Evolutionary conservation across 2,797 vertebrate genomes (phyloP).

Genomic region (Eospalax fontanierii): DNA sequence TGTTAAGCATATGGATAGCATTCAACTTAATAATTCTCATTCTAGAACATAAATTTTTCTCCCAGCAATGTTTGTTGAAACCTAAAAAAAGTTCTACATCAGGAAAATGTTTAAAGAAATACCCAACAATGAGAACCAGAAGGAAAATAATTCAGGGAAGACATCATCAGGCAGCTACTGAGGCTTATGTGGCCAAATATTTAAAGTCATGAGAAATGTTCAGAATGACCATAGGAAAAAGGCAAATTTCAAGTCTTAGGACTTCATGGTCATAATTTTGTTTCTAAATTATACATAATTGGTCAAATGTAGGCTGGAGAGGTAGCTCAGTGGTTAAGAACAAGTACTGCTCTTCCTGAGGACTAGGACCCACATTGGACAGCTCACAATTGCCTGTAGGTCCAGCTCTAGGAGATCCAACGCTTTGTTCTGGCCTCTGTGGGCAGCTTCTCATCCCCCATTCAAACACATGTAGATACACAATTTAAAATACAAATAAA

Average conservation of each 20-base stretch:
- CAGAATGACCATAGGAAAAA: no score
- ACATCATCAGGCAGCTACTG: background rate
- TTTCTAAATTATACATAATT: background rate
- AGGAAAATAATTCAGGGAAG: conserved; percentile 1
- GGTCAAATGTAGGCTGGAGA: background rate
- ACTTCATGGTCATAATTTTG: background rate
- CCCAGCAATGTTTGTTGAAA: background rate
- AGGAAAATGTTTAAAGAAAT: conserved; percentile 51
- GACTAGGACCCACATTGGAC: no score
- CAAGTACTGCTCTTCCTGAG: no score
- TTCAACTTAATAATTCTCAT: conserved; percentile 37
- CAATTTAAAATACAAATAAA: no score
- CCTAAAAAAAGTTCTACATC: conserved; percentile 61
- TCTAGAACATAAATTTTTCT: conserved; percentile 37
- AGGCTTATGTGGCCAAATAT: background rate
- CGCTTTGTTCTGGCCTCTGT: no score
- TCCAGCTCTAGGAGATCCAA: no score
- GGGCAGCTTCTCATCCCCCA: no score
- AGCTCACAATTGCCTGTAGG: no score
- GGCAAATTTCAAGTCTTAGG: background rate
- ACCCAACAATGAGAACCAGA: conserved; percentile 22
- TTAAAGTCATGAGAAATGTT: background rate
- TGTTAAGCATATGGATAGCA: background rate
- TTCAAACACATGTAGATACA: no score
- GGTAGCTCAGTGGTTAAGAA: no score